Conservation (phyloP, 2,888 invertebrate genomes). For the Acleris emargana region DNA sequence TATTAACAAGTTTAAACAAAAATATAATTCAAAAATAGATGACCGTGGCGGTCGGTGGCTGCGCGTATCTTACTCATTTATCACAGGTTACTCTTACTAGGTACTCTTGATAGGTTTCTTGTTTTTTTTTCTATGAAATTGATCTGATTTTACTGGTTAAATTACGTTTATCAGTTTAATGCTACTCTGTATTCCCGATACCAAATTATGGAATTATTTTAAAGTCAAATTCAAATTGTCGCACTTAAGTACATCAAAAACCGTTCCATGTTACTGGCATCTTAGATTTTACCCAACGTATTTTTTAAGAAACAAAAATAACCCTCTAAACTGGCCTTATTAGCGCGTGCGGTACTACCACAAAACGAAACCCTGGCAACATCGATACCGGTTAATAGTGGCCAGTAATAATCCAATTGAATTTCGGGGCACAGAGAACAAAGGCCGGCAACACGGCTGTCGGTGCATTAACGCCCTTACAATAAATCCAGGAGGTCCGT, state of each 20-base stretch:
- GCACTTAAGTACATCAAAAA: no score
- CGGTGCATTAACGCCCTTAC: slow-evolving; percentile 79
- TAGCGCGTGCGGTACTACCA: not conserved
- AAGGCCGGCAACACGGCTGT: slow-evolving; percentile 80
- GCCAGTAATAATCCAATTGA: slow-evolving; percentile 69
- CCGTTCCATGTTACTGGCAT: no score
- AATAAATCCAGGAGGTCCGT: slow-evolving; percentile 81
- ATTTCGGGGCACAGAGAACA: slow-evolving; percentile 70
- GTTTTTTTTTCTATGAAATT: no score
- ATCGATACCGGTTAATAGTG: slow-evolving; percentile 28
- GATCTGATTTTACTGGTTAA: no score
- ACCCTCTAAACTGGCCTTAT: not conserved
- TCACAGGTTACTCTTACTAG: not conserved
- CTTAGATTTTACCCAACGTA: no score
- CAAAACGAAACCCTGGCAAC: not conserved
- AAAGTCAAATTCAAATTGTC: no score
- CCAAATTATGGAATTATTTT: no score
- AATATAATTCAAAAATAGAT: slow-evolving; percentile 9
- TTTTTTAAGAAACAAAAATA: not conserved
- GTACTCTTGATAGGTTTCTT: not conserved
- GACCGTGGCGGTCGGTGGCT: no score
- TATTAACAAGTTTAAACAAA: slow-evolving; percentile 3
- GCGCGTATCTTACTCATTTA: not conserved
- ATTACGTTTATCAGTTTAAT: no score
- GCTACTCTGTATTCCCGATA: no score